Percentiles rank a stretch among this genome's conserved stretches.
Evolutionary conservation across 2,888 invertebrate species (phyloP).

Genomic region (Tromatobia lineatoria): DNA sequence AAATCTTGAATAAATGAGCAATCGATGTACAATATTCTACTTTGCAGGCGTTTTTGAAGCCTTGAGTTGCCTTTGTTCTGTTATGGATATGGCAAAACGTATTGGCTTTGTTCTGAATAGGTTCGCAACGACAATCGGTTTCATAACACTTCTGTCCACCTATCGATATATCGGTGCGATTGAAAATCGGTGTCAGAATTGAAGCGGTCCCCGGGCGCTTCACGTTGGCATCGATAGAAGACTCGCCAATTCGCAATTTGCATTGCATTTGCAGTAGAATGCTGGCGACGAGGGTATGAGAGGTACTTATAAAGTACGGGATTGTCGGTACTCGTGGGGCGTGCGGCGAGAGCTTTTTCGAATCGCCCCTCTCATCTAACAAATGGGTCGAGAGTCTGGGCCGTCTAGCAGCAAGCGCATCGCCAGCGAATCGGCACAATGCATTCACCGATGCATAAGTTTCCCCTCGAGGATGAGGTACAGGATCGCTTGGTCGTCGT

Average conservation of each 20-base stretch:
- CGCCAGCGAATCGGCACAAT: slow-evolving; percentile 75
- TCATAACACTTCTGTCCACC: not conserved
- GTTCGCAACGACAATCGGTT: not conserved
- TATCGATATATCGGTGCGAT: slow-evolving; percentile 44
- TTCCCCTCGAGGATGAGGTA: slow-evolving; percentile 70
- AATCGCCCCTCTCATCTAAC: slow-evolving; percentile 73
- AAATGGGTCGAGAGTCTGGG: slow-evolving; percentile 73
- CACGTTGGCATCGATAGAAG: slow-evolving; percentile 51
- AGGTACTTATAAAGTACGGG: slow-evolving; percentile 31
- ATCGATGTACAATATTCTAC: not conserved
- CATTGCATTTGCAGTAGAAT: slow-evolving; percentile 57
- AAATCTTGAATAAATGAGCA: not conserved
- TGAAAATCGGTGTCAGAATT: slow-evolving; percentile 62
- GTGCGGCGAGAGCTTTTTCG: slow-evolving; percentile 66
- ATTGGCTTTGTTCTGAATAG: not conserved
- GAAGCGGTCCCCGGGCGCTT: slow-evolving; percentile 43
- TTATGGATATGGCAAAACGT: not conserved
- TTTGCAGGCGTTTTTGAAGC: not conserved
- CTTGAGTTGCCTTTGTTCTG: too few relatives aligned
- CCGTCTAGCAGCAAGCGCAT: slow-evolving; percentile 66
- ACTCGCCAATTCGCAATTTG: slow-evolving; percentile 58
- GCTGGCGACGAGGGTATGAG: slow-evolving; percentile 34
- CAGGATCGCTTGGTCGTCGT: slow-evolving; percentile 65
- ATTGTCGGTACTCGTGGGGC: slow-evolving; percentile 44
- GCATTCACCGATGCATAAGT: slow-evolving; percentile 77